These are phyloP conservation scores for Lepidurus apus DNA, from an alignment of 1,140 invertebrate genomes.

Conservation along the genomic window DNA sequence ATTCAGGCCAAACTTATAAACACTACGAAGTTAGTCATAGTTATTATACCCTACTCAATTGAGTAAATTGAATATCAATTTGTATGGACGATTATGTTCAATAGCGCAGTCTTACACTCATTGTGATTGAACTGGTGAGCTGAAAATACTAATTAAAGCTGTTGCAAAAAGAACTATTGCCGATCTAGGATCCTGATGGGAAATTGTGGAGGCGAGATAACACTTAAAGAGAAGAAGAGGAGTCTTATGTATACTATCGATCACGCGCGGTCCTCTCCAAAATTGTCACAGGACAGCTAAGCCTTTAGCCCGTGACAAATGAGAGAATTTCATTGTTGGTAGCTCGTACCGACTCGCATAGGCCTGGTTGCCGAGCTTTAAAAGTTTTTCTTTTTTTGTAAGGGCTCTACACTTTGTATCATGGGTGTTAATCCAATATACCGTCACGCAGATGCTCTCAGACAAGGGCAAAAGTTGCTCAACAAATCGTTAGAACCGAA, in stretches of 20 bases:
- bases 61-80: slow-evolving; percentile 2
- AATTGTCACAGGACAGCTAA: too few species aligned
- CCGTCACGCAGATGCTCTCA: too few species aligned
- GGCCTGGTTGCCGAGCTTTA: too few species aligned
- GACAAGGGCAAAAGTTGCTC: neutral
- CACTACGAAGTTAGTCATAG: neutral
- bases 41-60: neutral
- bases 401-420: too few species aligned
- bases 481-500: neutral
- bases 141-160: neutral
- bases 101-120: slow-evolving; percentile 3
- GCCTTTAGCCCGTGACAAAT: too few species aligned
- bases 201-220: neutral
- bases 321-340: too few species aligned
- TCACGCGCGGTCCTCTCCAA: too few species aligned
- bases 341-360: too few species aligned
- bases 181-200: neutral
- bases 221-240: neutral
- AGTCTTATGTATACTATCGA: too few species aligned
- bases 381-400: too few species aligned
- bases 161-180: neutral
- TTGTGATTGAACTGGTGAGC: slow-evolving; percentile 12
- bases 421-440: too few species aligned
- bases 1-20: neutral
- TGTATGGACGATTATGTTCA: slow-evolving; percentile 18